Percentiles rank a stretch among this genome's conserved stretches.
phyloP scores from a whole-genome alignment of 2,113 vertebrate species.

The Donacobius atricapilla region DNA sequence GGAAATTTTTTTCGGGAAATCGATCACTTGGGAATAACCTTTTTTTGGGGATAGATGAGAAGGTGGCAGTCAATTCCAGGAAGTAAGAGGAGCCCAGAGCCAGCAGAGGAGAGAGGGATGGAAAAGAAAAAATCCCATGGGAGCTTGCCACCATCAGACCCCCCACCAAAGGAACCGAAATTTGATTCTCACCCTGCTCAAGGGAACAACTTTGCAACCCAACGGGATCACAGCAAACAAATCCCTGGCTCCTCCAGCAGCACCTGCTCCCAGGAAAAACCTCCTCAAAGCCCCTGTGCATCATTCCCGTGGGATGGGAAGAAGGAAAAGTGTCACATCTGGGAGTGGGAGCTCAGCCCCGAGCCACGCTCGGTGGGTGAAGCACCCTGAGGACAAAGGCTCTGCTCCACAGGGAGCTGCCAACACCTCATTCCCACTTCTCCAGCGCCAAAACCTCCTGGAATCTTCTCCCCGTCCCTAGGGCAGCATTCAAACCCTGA shows the following conservation, averaged over 20 bases:
- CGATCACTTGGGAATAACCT: not conserved
- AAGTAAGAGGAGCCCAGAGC: not conserved
- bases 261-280: not conserved
- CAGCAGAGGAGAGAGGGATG: not conserved
- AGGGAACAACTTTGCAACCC: not conserved
- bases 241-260: not conserved
- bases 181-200: not conserved
- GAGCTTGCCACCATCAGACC: not conserved
- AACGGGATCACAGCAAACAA: not conserved
- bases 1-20: not conserved
- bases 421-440: not conserved
- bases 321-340: not conserved
- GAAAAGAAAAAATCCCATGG: not conserved
- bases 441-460: not conserved
- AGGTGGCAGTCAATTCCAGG: not conserved
- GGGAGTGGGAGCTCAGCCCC: not conserved
- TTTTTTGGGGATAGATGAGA: accelerated
- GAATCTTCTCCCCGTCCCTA: not conserved
- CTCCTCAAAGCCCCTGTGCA: not conserved
- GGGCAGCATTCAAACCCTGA: not conserved
- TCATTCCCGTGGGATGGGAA: not conserved
- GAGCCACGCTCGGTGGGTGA: not conserved
- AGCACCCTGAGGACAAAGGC: not conserved
- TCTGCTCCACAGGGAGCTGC: not conserved
- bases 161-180: not conserved